A percentile compares a stretch with the other conserved stretches of the same genome.
Evolutionary conservation across 2,797 vertebrate species (phyloP).

Genomic region (Psittacula derbiana): DNA sequence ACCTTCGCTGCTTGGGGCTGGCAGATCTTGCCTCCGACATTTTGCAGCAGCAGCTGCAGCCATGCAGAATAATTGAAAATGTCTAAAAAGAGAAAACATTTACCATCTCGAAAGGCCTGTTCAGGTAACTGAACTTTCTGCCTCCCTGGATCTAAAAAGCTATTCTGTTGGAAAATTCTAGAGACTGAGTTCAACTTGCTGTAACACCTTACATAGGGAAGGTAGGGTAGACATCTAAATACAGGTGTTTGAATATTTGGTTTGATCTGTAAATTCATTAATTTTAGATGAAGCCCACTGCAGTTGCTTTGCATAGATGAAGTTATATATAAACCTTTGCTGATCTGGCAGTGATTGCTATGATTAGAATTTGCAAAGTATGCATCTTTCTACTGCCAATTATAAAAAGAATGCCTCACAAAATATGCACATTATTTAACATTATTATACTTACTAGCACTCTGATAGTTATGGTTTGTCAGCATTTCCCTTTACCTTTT

Average conservation of each 20-base stretch:
- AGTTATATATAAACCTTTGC: slow-evolving; percentile 41
- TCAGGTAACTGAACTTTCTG: not conserved
- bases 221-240: not conserved
- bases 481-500: slow-evolving; percentile 21
- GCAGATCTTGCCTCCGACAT: not conserved
- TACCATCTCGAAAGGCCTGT: not conserved
- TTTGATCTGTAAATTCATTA: not conserved
- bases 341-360: slow-evolving; percentile 11
- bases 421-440: slow-evolving; percentile 41
- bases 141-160: not conserved
- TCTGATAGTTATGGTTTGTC: not conserved
- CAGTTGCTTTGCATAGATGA: slow-evolving; percentile 20
- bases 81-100: not conserved
- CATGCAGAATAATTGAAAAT: not conserved
- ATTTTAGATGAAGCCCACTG: not conserved
- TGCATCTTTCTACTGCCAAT: not conserved
- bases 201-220: not conserved
- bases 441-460: not conserved
- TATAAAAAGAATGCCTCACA: slow-evolving; percentile 13
- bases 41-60: not conserved
- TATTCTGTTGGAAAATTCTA: not conserved
- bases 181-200: not conserved
- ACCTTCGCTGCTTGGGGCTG: fast-evolving
- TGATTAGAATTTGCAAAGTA: slow-evolving; percentile 34
- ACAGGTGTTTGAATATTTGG: not conserved